A percentile compares a stretch with the other conserved stretches of the same genome.
Evolutionary conservation across 2,113 vertebrate species (phyloP).

Genomic region (Parotia lawesii): DNA sequence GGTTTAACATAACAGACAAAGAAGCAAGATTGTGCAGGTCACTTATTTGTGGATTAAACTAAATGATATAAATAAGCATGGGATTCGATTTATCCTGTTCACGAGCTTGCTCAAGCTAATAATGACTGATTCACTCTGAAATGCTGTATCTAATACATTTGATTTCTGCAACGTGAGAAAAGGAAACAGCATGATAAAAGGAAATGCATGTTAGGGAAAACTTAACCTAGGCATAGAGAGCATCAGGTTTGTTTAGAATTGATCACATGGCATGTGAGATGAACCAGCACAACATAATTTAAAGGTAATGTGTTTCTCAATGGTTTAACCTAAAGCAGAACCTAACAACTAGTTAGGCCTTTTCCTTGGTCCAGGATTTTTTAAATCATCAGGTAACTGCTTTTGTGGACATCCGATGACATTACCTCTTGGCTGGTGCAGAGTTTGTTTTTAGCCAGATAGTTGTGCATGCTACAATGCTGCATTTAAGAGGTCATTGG

Average conservation of each 20-base stretch:
- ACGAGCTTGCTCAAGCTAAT: background rate
- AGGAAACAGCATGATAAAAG: background rate
- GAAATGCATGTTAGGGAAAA: background rate
- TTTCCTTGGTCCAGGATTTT: background rate
- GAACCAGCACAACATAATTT: background rate
- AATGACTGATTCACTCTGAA: background rate
- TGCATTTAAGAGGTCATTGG: slow-evolving; percentile 56
- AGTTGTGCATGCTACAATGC: background rate
- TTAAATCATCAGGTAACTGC: background rate
- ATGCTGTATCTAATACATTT: background rate
- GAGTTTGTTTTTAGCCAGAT: slow-evolving; percentile 8
- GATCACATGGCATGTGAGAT: background rate
- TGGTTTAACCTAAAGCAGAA: background rate
- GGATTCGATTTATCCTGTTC: background rate
- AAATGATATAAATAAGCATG: background rate
- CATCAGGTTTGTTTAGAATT: background rate
- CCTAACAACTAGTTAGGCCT: background rate
- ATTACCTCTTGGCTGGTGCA: background rate
- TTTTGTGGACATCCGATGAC: background rate
- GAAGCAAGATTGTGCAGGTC: background rate
- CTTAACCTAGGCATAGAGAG: fast-evolving
- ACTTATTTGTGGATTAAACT: background rate
- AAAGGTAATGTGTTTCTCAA: background rate
- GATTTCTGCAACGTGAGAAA: background rate
- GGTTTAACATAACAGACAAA: background rate